Base-by-base conservation (phyloP, 2,888 invertebrate genomes). In the Brachycybe producta region DNA sequence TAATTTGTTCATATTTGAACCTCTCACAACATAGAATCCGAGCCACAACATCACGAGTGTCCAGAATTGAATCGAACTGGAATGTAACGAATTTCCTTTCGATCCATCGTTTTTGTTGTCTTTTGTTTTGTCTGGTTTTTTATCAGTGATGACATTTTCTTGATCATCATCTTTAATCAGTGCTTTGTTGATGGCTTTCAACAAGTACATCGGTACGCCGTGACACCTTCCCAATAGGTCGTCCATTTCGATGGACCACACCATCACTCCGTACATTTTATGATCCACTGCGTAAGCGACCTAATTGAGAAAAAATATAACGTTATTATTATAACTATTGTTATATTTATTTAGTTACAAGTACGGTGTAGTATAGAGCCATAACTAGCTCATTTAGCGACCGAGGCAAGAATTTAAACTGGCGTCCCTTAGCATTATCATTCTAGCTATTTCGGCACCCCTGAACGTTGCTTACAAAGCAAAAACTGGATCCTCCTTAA, bases 171-270 rank as follows among this genome's bases (percentile, higher is more conserved):
- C 17, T 13, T 43, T 28, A n/a, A 21, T 66, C 1, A 82, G 70
- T 0, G 78, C 80, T 52, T 76, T 74, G 61, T 84, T 81, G 46
- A 87, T 79, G 0, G 79, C 73, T 42, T 79, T 74, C 70, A 87
- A 74, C 0, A 87, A 66, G 0, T 80, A 79, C 65, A 78, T 86
- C 62, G 80, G 80, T 0, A 62, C 65, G 17, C 67, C 62, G 39
- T 61, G 61, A 36, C 86, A 86, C 42, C 73, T 73, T 0, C 85
- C 85, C 21, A 70, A 71, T 64, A 86, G 87, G 67, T 88, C 88
- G 57, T 90, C 88, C 0, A 85, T 88, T 64, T 88, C 88, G 32
- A 87, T 76, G 32, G 85, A 84, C 88, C 88, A 88, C 4, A 86
- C 77, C 86, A 88, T 87, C 0, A 81, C 75, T 1, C 88, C 88